Evolutionary conservation across 2,888 invertebrate species (phyloP), one percentile per base, ranked within the genome.

Genomic region (Strigamia crassipes): DNA sequence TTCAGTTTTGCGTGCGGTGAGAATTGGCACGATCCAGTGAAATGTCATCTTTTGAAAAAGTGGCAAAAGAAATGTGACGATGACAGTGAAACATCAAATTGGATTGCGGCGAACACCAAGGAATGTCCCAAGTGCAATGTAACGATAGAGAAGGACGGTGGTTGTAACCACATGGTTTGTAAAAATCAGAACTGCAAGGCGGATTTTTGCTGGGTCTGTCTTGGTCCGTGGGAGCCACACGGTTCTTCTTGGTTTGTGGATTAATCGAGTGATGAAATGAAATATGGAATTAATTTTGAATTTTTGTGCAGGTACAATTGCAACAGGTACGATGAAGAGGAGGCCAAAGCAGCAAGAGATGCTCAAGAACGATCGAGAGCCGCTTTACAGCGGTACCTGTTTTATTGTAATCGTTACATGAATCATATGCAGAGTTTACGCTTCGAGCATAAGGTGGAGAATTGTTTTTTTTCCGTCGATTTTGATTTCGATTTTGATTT

Each of bases 11-110:
- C 94, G 81, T 98, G 98, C 89, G 96, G 96, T 27, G 96, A 96
- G 90, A 95, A 95, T 89, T 97, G 97, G 97, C 99, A 99, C 89
- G 99, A 99, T 88, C 99, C 99, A 34, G 97, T 99, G 73, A 94
- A 94, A 85, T 99, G 99, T 89, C 92, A 93, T 84, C 92, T 97
- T 88, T 91, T 99, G 23, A 93, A 92, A 87, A 95, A 94, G 88
- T 99, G 99, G 99, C 95, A 97, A 85, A 98, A 97, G 90, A 99
- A 99, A 89, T 99, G 98, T 89, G 97, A 97, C 88, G 99, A 99
- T 88, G 99, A 99, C 89, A 96, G 96, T 6, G 99, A 99, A 89
- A 99, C 99, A 82, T 96, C 97, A 13, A 99, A 99, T 88, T 99
- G 99, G 99, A 97, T 99, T 87, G 97, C 97, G 82, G 98, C 98